A percentile compares a stretch with the other conserved stretches of the same genome.
phyloP scores from a whole-genome alignment of 1,140 invertebrate species.

The Rhopalosiphum maidis region DNA sequence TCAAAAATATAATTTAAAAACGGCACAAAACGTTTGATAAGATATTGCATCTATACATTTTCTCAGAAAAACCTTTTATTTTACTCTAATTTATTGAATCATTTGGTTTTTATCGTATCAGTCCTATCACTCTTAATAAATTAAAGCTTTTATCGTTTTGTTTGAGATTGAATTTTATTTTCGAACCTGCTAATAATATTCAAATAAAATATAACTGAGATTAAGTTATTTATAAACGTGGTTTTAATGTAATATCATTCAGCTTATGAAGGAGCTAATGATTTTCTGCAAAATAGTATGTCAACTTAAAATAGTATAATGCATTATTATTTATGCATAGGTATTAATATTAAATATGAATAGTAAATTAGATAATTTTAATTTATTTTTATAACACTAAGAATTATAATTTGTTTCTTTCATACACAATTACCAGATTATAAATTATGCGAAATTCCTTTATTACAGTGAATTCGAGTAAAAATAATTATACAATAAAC shows the following conservation, averaged over 20 bases:
- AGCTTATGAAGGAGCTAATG: background rate
- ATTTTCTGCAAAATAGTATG: background rate
- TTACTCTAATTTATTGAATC: background rate
- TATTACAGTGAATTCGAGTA: background rate
- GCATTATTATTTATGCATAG: background rate
- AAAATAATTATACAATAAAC: background rate
- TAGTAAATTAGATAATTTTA: background rate
- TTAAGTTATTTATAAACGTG: no score
- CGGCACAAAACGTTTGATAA: rapidly evolving
- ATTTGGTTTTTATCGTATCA: no score
- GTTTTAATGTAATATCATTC: background rate
- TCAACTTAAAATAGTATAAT: background rate
- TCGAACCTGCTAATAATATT: background rate
- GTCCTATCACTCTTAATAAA: no score
- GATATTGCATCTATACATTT: background rate
- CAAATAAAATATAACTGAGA: no score
- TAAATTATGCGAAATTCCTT: background rate
- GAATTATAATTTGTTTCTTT: background rate
- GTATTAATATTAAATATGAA: background rate
- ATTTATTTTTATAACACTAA: background rate
- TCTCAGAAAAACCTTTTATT: background rate
- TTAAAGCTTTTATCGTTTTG: background rate
- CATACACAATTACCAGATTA: background rate
- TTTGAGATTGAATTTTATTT: background rate
- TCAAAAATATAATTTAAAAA: background rate